Conservation (phyloP, 2,888 invertebrate species). For the Eilema griseolum region DNA sequence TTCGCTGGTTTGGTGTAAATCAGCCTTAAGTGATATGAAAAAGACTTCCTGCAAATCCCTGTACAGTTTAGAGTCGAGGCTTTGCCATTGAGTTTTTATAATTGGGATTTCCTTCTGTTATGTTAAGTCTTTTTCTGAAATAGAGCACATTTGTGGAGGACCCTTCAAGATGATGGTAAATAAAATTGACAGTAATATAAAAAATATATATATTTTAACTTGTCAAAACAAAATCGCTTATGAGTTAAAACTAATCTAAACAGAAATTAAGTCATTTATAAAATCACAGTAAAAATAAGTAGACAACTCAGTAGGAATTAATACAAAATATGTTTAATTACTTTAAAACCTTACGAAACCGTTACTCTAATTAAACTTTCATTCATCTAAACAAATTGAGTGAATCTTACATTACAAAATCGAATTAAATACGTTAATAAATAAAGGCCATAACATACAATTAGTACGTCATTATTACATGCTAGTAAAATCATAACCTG, state of each 20-base stretch:
- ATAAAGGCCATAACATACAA: constrained; percentile 43
- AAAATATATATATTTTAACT: constrained; percentile 55
- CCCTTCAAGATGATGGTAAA: not conserved
- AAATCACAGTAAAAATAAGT: constrained; percentile 78
- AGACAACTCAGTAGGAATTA: constrained; percentile 41
- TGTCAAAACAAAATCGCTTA: constrained; percentile 62
- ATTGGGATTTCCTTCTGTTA: no score
- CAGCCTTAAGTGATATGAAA: no score
- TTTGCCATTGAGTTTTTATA: no score
- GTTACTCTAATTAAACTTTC: constrained; percentile 28
- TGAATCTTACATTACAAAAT: constrained; percentile 29
- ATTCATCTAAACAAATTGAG: constrained; percentile 22
- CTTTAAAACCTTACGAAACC: constrained; percentile 36
- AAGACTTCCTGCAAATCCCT: no score
- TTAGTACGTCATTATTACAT: constrained; percentile 33
- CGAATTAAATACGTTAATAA: constrained; percentile 44
- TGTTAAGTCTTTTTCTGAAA: no score
- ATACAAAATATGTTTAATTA: constrained; percentile 31
- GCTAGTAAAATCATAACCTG: constrained; percentile 30
- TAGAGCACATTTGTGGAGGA: no score
- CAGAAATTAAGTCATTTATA: constrained; percentile 65
- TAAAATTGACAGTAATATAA: constrained; percentile 12
- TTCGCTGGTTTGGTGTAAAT: no score
- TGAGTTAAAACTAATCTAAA: constrained; percentile 62
- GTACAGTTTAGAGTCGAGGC: no score